Base-by-base conservation (phyloP, 1,140 invertebrate species). In the Lepidostoma basale region DNA sequence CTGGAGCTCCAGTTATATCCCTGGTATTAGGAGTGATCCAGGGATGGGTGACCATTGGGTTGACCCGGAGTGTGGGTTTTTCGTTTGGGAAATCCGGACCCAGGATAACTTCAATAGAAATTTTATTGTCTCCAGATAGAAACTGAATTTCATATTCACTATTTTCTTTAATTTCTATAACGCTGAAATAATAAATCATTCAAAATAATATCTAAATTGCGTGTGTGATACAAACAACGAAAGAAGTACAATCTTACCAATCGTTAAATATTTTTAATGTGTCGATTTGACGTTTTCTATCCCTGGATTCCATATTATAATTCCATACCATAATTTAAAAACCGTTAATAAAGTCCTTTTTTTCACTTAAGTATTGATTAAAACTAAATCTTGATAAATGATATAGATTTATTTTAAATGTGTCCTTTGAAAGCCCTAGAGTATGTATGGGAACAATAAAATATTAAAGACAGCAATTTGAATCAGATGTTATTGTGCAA, bases 101-200 rank as follows among this genome's bases (percentile, higher is more conserved):
- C 52, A 92, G 73, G 9, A 85, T 79, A 16, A 92, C 85, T 75
- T 85, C 84, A 73, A 92, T 78, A 65, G 83, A 83, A 77, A 91
- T 86, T 74, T 85, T 83, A 65, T 83, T 85, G 9, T 84, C 83
- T 44, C 86, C 86, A 56, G 86, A 84, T 58, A 78, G 76, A 75
- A 92, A 92, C 75, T 87, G 85, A 23, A 92, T 83, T 74, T 87
- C 85, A 77, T 92, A 92, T 74, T 92, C 89, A 23, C 83, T 78
- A 76, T 88, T 86, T 79, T 90, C 86, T 67, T 78, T 84, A 10
- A 91, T 78, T 81, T 92, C 89, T 49, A 83, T 79, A 30, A 92
- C 90, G 84, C 90, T 90, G 74, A 58, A 79, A 77, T 22, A n/a
- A 16, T n/a, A 54, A 20, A 63, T 4, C 0, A 33, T 25, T 3